Evolutionary conservation across 2,888 invertebrate genomes (phyloP), one percentile per base, ranked within the genome.

Genomic region (Adelphocoris suturalis): DNA sequence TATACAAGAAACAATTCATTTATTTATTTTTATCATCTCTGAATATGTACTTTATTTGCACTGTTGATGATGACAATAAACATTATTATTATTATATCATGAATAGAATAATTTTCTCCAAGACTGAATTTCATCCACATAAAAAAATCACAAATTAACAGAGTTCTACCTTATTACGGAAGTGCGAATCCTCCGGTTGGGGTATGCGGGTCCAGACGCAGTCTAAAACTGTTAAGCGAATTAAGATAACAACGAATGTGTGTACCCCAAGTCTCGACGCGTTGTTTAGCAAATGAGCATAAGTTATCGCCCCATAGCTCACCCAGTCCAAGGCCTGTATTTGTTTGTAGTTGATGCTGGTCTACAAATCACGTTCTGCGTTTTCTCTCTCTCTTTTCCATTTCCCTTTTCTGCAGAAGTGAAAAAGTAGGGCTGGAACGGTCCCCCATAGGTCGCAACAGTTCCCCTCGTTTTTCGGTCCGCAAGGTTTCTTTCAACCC

Each of bases 281-380:
- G 1, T 23, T 85, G 85, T 85, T 85, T 85, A 85, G 14, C 55
- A 23, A n/a, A 85, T 28, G 55, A 16, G 57, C 16, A 3, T 85
- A 28, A 85, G 11, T 85, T 85, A 85, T 85, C 7, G 85, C 57
- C 46, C 85, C 28, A 85, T 85, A 85, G 57, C 61, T 85, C 85
- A 85, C 85, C n/a, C n/a, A 2, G 13, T n/a, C 12, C 28, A 57
- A 27, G 55, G 27, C 57, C 55, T 57, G 27, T 57, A 57, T 85
- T 61, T 85, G 85, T 85, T 85, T 85, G 57, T 85, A 57, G 57
- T 61, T 85, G 61, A 57, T 85, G 85, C 14, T 23, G 61, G 16
- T 85, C 85, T 14, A 57, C 85, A 85, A 85, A 85, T 85, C 85
- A 85, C 85, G 23, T 5, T 19, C 68, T 23, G 23, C 9, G 23